phyloP scores from a whole-genome alignment of 2,113 vertebrate genomes.

The Oryzias curvinotus region DNA sequence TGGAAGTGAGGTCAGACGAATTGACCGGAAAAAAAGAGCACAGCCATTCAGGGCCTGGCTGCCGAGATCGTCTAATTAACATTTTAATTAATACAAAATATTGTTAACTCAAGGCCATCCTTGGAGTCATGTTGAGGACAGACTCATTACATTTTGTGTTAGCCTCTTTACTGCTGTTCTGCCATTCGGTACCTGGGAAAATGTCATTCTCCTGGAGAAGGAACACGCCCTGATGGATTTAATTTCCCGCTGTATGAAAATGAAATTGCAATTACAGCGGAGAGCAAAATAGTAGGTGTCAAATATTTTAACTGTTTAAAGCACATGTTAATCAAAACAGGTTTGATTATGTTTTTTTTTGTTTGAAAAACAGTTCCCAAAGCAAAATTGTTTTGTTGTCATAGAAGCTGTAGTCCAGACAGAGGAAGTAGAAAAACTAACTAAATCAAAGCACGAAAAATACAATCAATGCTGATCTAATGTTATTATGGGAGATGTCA shows the following conservation, averaged over 20 bases:
- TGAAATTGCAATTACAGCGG: conserved; percentile 13
- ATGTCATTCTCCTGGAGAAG: conserved; percentile 43
- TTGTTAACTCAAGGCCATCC: conserved; percentile 71
- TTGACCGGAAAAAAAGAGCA: conserved; percentile 45
- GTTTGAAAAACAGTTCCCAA: no score
- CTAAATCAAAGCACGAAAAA: no score
- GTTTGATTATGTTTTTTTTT: no score
- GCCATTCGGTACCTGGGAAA: conserved; percentile 45
- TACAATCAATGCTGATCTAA: no score
- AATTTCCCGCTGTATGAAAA: not conserved
- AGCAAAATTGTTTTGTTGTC: no score
- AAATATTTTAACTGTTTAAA: no score
- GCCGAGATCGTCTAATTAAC: conserved; percentile 72
- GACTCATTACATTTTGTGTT: conserved; percentile 65
- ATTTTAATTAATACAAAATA: conserved; percentile 78
- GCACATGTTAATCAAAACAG: no score
- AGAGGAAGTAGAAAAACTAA: no score
- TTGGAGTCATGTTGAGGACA: conserved; percentile 62
- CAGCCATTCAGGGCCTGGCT: conserved; percentile 43
- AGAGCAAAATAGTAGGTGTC: not conserved
- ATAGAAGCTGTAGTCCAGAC: no score
- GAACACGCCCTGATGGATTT: conserved; percentile 16
- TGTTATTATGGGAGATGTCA: no score
- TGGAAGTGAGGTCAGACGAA: conserved; percentile 54
- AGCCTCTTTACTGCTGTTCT: conserved; percentile 43